phyloP scores from a whole-genome alignment of 2,113 vertebrate genomes.

The Halichoeres trimaculatus region DNA sequence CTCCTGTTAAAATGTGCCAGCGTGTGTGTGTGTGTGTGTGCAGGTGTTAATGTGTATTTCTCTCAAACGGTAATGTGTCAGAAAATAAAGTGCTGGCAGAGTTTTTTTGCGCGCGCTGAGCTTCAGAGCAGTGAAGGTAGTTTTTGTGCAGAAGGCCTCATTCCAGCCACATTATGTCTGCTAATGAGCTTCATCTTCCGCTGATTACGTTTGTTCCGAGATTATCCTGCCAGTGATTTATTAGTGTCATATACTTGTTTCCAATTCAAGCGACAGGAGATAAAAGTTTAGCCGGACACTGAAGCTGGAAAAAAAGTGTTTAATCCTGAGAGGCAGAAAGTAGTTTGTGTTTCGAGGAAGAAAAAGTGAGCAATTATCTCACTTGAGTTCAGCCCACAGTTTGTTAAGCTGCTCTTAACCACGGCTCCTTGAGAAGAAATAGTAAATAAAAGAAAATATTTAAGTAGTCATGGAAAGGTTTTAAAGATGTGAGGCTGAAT shows the following conservation, averaged over 20 bases:
- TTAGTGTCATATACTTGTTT: conserved; percentile 7
- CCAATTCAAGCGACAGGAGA: not conserved
- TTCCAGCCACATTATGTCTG: conserved; percentile 48
- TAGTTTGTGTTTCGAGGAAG: too few species aligned
- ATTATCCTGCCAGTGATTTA: conserved; percentile 22
- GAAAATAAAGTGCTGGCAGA: conserved; percentile 50
- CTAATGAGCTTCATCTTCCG: conserved; percentile 56
- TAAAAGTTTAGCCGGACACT: not conserved
- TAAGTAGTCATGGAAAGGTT: too few species aligned
- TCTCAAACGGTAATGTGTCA: conserved; percentile 47
- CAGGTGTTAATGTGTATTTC: conserved; percentile 35
- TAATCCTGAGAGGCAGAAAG: not conserved
- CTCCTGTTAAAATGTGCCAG: conserved; percentile 48
- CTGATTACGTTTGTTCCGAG: conserved; percentile 42
- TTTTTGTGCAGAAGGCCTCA: conserved; percentile 30
- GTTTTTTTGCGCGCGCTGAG: conserved; percentile 13
- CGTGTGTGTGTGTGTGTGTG: conserved; percentile 9
- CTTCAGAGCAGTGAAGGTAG: conserved; percentile 31
- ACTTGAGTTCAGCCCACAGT: too few species aligned
- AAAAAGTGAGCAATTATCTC: too few species aligned
- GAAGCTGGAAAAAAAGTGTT: not conserved
- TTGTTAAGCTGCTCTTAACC: too few species aligned
- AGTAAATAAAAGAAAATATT: too few species aligned
- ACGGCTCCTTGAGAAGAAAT: too few species aligned
- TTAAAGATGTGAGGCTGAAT: too few species aligned